Conservation (phyloP, 2,113 vertebrate species). For the Larimichthys polyactis region DNA sequence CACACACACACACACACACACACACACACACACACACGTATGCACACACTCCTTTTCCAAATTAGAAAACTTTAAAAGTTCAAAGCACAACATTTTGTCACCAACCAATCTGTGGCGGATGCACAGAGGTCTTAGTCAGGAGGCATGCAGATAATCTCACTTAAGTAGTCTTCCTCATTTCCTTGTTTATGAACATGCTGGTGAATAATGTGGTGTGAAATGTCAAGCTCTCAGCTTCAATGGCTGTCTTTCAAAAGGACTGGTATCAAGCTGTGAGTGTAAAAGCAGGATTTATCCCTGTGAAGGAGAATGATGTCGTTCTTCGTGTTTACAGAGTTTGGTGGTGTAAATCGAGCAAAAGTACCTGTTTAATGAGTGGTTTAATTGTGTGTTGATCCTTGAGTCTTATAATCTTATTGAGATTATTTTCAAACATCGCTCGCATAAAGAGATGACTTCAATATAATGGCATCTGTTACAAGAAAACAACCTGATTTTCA, state of each 20-base stretch:
- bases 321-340: constrained; percentile 32
- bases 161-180: constrained; percentile 66
- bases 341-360: constrained; percentile 17
- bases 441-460: background rate
- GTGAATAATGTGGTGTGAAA: constrained; percentile 76
- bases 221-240: constrained; percentile 61
- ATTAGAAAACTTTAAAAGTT: constrained; percentile 67
- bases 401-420: constrained; percentile 19
- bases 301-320: background rate
- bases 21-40: constrained; percentile 1
- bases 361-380: background rate
- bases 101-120: constrained; percentile 46
- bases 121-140: constrained; percentile 45
- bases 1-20: background rate
- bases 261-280: constrained; percentile 27
- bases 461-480: background rate
- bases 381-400: constrained; percentile 19
- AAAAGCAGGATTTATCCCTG: constrained; percentile 27
- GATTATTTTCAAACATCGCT: background rate
- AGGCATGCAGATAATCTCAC: constrained; percentile 63
- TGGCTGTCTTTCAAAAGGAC: constrained; percentile 36
- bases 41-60: constrained; percentile 31
- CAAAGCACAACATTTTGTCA: constrained; percentile 55
- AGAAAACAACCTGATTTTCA: constrained; percentile 1
- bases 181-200: constrained; percentile 73